Evolutionary conservation across 2,797 vertebrate genomes (phyloP).

Genomic region (Lagorchestes hirsutus): DNA sequence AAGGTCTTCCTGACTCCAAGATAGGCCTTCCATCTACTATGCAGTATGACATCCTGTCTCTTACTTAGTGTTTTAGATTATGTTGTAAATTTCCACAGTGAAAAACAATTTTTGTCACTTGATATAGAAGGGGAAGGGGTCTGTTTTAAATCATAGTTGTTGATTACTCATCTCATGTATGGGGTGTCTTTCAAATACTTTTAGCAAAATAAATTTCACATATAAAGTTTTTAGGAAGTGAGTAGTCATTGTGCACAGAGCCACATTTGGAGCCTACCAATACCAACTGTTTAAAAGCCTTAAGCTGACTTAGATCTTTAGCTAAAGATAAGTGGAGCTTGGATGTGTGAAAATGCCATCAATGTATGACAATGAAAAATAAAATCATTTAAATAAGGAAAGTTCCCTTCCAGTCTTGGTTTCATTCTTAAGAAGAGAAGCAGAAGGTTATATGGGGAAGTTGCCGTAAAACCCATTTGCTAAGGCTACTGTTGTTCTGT

Average conservation of each 20-base stretch:
- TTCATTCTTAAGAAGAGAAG: slow-evolving; percentile 4
- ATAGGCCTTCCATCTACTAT: neutral
- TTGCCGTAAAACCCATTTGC: neutral
- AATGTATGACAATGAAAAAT: neutral
- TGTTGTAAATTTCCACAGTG: neutral
- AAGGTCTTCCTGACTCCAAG: neutral
- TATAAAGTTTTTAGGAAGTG: neutral
- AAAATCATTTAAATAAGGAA: slow-evolving; percentile 10
- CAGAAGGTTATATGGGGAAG: neutral
- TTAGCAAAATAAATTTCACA: neutral
- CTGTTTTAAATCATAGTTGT: neutral
- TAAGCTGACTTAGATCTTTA: neutral
- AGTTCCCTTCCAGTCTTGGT: neutral
- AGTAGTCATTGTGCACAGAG: neutral
- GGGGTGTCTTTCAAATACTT: neutral
- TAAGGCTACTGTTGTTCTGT: slow-evolving; percentile 6
- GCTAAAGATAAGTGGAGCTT: neutral
- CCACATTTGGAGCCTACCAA: neutral
- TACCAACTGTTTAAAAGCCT: neutral
- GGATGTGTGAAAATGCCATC: neutral
- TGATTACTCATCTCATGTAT: neutral
- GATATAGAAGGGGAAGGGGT: neutral
- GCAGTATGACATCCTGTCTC: neutral
- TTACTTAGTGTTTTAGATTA: neutral
- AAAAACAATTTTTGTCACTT: neutral